Base-by-base conservation (phyloP, 2,888 invertebrate genomes). In the Acanthacorydalis orientalis region DNA sequence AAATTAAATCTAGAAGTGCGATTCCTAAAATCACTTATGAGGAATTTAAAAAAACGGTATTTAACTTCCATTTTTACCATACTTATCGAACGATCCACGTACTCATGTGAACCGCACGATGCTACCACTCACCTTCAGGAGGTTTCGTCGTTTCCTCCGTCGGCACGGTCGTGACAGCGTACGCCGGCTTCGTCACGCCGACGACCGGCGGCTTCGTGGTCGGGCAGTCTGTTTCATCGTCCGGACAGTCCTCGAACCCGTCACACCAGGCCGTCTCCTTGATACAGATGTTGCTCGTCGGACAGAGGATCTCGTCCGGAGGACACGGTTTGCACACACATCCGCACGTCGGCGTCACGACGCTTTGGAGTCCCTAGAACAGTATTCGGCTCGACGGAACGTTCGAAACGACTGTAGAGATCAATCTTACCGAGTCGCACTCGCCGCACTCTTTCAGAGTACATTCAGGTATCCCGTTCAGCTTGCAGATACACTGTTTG, bases 211-310 rank as follows among this genome's bases (percentile, higher is more conserved):
- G n/a, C n/a, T 42, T n/a, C 51, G 62, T 57, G 15, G 65, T 62
- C 33, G 60, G 57, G 56, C 89, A 90, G 49, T 75, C 67, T 2
- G 65, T 62, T 64, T 90, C 90, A 60, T 90, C 90, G 57, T 89
- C 88, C 0, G 83, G 78, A 56, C 90, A 90, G 62, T 90, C 82
- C 51, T 76, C 72, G 0, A 85, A 66, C 0, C 86, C 87, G 59
- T 90, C 79, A 59, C 90, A 90, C 88, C 89, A 89, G 10, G 73
- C 66, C 0, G 72, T 65, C 37, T 75, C 70, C 0, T 78, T 69
- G 12, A 89, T 73, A 57, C 89, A 89, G 45, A 78, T 68, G 49
- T 80, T 78, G 59, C 79, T 82, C 0, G 83, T 82, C 1, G 80
- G 80, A 55, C 89, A 90, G 23, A 83, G 66, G 40, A 68, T 71